Conservation (phyloP, 2,888 invertebrate species). For the Antitype chi region DNA sequence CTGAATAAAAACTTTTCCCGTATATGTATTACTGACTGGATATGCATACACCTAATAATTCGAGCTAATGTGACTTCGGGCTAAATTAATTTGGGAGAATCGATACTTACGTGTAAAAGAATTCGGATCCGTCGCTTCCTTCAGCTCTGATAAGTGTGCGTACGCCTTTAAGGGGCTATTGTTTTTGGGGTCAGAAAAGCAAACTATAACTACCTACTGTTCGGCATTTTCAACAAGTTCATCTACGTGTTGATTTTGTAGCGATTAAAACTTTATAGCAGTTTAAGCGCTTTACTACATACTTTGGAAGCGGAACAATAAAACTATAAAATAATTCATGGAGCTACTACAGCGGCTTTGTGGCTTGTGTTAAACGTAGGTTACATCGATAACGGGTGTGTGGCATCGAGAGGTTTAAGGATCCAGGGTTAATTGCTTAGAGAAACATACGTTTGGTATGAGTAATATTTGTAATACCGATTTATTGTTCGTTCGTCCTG, state of each 20-base stretch:
- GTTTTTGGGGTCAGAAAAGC: background rate
- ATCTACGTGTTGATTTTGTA: conserved; percentile 28
- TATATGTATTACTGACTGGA: background rate
- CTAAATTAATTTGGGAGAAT: background rate
- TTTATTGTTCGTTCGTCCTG: no score
- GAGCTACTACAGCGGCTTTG: conserved; percentile 14
- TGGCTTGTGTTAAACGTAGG: background rate
- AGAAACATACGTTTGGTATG: no score
- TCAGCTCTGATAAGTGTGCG: no score
- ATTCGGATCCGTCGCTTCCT: no score
- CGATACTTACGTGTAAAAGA: background rate
- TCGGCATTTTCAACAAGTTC: background rate
- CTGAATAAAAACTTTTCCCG: no score
- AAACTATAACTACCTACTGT: background rate
- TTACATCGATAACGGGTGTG: background rate
- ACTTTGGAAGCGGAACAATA: conserved; percentile 42
- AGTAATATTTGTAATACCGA: no score
- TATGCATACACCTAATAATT: background rate
- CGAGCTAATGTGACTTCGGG: background rate
- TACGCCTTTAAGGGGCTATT: no score
- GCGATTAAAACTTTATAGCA: conserved; percentile 45
- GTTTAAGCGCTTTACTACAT: conserved; percentile 36
- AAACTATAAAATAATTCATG: conserved; percentile 46
- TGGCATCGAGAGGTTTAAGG: background rate
- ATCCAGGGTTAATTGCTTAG: no score